phyloP scores from a whole-genome alignment of 2,797 vertebrate genomes.

The Nasua narica region DNA sequence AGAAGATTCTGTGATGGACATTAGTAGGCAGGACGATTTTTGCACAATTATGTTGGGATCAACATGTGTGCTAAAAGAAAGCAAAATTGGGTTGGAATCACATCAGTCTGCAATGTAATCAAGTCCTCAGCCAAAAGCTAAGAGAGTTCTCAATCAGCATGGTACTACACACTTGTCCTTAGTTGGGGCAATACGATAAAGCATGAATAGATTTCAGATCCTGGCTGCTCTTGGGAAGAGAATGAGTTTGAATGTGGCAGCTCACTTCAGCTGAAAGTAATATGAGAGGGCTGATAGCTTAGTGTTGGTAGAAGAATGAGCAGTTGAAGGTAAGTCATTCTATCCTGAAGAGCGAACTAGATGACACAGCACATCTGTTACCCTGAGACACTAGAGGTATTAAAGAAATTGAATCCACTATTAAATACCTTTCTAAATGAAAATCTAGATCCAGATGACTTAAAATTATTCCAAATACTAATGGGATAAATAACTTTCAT shows the following conservation, averaged over 20 bases:
- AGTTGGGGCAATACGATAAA: neutral
- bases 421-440: neutral
- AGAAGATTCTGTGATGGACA: neutral
- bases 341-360: no score
- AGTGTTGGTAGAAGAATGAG: neutral
- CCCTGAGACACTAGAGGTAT: neutral
- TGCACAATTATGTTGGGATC: neutral
- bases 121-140: neutral
- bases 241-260: no score
- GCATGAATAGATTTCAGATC: neutral
- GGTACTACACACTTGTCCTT: no score
- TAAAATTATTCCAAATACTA: neutral
- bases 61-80: neutral
- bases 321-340: neutral
- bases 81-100: neutral
- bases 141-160: neutral
- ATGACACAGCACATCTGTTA: neutral
- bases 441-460: neutral
- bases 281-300: neutral
- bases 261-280: neutral
- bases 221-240: neutral
- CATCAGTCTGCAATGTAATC: neutral
- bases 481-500: neutral
- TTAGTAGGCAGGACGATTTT: neutral
- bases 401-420: neutral